phyloP scores from a whole-genome alignment of 2,797 vertebrate species.

The Pangasius sanitwongsei region DNA sequence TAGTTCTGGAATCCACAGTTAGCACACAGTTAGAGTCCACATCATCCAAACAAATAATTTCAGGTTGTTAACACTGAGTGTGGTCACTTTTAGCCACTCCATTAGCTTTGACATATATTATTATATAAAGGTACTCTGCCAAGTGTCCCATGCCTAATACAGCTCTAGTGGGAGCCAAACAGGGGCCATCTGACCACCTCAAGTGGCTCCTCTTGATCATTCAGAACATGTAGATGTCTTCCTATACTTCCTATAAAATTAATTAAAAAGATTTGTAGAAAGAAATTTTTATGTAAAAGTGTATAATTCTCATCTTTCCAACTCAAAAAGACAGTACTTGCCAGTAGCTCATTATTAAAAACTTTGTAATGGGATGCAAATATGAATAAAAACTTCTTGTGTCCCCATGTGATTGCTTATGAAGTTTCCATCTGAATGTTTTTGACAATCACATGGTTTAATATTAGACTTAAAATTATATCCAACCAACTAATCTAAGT shows the following conservation, averaged over 20 bases:
- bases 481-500: not conserved
- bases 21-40: not conserved
- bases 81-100: not conserved
- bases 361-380: slow-evolving; percentile 20
- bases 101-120: not conserved
- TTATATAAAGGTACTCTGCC: not conserved
- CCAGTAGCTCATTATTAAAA: not conserved
- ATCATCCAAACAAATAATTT: slow-evolving; percentile 16
- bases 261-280: not conserved
- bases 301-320: not conserved
- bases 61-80: slow-evolving; percentile 22
- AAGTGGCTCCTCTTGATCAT: not conserved
- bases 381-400: not conserved
- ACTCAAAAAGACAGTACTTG: not conserved
- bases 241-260: slow-evolving; percentile 34
- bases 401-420: slow-evolving; percentile 16
- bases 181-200: not conserved
- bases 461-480: not conserved
- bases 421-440: not conserved
- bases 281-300: not conserved
- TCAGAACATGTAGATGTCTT: slow-evolving; percentile 29
- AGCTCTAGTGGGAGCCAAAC: not conserved
- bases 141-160: no score
- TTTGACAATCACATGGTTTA: slow-evolving; percentile 6
- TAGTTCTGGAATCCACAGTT: slow-evolving; percentile 18